A percentile compares a stretch with the other conserved stretches of the same genome.
These are phyloP conservation scores for Orius laevigatus DNA, from an alignment of 1,140 invertebrate species.

Conservation along the genomic window DNA sequence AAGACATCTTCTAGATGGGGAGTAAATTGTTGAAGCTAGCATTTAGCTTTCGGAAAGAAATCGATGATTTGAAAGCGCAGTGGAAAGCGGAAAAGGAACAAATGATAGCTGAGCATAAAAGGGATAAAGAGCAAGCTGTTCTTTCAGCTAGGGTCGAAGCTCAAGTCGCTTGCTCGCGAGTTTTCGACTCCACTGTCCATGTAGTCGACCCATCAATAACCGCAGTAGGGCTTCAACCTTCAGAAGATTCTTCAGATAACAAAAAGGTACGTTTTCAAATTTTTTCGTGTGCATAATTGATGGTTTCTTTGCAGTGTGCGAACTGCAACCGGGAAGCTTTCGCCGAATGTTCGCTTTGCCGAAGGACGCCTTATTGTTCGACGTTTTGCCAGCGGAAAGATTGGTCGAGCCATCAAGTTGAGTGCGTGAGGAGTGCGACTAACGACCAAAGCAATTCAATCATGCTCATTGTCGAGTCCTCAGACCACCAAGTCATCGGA, in stretches of 20 bases:
- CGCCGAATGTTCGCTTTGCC: constrained; percentile 68
- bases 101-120: constrained; percentile 31
- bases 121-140: constrained; percentile 48
- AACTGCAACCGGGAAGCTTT: constrained; percentile 73
- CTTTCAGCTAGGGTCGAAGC: constrained; percentile 45
- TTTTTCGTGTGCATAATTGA: neutral
- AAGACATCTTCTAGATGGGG: constrained; percentile 27
- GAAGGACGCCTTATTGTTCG: constrained; percentile 69
- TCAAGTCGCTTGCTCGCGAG: constrained; percentile 29
- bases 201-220: constrained; percentile 31
- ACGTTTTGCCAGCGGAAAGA: constrained; percentile 76
- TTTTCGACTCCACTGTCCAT: constrained; percentile 23
- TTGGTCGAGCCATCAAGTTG: constrained; percentile 68
- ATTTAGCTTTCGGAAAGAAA: constrained; percentile 44
- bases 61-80: constrained; percentile 47
- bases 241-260: constrained; percentile 24
- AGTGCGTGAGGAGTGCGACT: constrained; percentile 49
- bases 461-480: constrained; percentile 38
- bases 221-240: constrained; percentile 36
- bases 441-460: constrained; percentile 31
- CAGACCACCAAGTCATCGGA: constrained; percentile 18
- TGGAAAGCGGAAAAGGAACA: constrained; percentile 39
- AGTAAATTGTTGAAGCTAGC: constrained; percentile 45
- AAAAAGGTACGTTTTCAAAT: constrained; percentile 22
- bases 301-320: constrained; percentile 45